Base-by-base conservation (phyloP, 2,797 vertebrate species). In the Rhynchonycteris naso region DNA sequence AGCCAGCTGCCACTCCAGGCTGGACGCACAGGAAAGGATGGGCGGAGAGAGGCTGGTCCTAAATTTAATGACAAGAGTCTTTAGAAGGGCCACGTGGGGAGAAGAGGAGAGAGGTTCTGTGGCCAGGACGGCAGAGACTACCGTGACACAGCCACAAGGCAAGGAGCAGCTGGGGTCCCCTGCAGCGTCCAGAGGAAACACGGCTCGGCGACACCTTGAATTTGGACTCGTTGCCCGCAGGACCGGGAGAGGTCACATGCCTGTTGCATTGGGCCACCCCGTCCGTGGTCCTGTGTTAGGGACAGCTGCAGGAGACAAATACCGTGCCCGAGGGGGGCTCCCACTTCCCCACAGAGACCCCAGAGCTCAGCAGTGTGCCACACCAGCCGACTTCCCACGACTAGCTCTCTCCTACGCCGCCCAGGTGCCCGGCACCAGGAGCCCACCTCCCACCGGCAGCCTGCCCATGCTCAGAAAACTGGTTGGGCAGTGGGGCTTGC, bases 401-500 rank as follows among this genome's bases (percentile, higher is more conserved):
- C 43, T 5, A 43, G 43, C 43, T 43, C 43, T 43, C 43, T 43
- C 43, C 43, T 43, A 7, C 8, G 0, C 9, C 3, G 24, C 4
- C 0, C 0, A 30, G 61, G n/a, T 3, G 26, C 24, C 52, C 0
- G 2, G 69, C 11, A 2, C 33, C 0, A 0, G 4, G 8, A n/a
- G 65, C 35, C 26, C 59, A 14, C n/a, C 2, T 7, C 63, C 74
- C 74, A 1, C 1, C 0, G 0, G 43, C 2, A n/a, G 74, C 47
- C 18, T 28, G 21, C 68, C 15, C 0, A 3, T 15, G 71, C 52
- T 79, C 78, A 7, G 38, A 54, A 50, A 26, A 6, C 6, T 10
- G 28, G 50, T 85, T 10, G 13, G 43, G 79, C 19, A 22, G 74
- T 75, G 1, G 0, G 11, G 65, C 14, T 2, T 1, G 24, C 59